These are phyloP conservation scores for Fulmarus glacialis DNA, from an alignment of 2,113 vertebrate genomes.

Conservation along the genomic window DNA sequence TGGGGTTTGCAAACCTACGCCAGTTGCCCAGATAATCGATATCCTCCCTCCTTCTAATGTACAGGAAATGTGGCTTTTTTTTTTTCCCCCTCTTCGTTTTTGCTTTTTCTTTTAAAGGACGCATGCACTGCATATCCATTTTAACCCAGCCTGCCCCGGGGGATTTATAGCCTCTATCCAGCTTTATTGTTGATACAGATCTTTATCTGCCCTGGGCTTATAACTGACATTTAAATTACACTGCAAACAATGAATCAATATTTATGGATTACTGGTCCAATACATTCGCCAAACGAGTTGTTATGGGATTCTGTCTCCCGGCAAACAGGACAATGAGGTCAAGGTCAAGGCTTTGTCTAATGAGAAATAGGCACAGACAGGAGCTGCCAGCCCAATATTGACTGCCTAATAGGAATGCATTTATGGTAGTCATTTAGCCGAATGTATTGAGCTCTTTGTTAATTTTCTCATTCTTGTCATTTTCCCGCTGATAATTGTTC, in stretches of 20 bases:
- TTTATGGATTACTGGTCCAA: conserved; percentile 88
- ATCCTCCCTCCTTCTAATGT: background rate
- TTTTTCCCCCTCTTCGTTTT: background rate
- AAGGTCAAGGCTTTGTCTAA: conserved; percentile 89
- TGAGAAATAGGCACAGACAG: conserved; percentile 78
- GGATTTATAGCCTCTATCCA: conserved; percentile 70
- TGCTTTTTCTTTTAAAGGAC: background rate
- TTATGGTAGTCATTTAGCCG: background rate
- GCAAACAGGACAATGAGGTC: conserved; percentile 81
- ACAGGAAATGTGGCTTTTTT: background rate
- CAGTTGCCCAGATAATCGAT: background rate
- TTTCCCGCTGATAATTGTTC: background rate
- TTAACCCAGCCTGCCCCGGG: conserved; percentile 49
- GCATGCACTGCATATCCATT: background rate
- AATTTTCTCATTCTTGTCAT: background rate
- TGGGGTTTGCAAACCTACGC: background rate
- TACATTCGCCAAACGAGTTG: conserved; percentile 78
- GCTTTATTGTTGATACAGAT: conserved; percentile 82
- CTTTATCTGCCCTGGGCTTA: conserved; percentile 86
- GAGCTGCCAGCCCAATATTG: conserved; percentile 81
- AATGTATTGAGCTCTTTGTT: background rate
- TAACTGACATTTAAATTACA: conserved; percentile 96
- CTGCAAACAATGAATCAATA: conserved; percentile 94
- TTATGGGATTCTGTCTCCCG: conserved; percentile 76
- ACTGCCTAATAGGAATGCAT: conserved; percentile 74